These are phyloP conservation scores for Ailurus styani DNA, from an alignment of 2,113 vertebrate species.

Conservation along the genomic window DNA sequence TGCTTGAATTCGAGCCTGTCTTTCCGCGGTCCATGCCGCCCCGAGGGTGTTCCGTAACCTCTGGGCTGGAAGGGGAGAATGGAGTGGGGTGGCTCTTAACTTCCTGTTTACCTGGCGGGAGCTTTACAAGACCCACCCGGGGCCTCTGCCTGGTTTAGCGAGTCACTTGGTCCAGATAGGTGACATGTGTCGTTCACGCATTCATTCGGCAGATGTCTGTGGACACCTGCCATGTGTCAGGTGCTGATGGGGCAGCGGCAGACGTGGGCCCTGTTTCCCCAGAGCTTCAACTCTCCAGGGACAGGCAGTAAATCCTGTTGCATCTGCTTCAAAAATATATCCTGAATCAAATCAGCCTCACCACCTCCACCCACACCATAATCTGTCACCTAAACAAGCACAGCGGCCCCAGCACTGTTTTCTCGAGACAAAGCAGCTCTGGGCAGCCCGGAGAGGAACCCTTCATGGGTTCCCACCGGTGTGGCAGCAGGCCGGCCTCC, in stretches of 20 bases:
- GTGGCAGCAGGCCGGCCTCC: not conserved
- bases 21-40: accelerated
- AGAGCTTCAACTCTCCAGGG: not conserved
- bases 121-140: no score
- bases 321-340: not conserved
- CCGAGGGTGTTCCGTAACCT: not conserved
- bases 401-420: accelerated
- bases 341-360: not conserved
- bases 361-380: accelerated
- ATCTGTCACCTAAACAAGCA: not conserved
- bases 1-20: accelerated
- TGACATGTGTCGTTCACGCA: not conserved
- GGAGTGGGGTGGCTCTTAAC: accelerated
- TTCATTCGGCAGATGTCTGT: not conserved
- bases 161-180: not conserved
- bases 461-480: not conserved
- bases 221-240: not conserved
- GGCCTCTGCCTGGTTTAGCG: no score
- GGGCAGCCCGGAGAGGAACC: accelerated
- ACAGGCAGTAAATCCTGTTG: not conserved
- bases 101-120: not conserved
- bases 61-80: not conserved
- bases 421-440: accelerated
- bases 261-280: not conserved
- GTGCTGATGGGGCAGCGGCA: accelerated